Base-by-base conservation (phyloP, 2,113 vertebrate genomes). In the Equus quagga region DNA sequence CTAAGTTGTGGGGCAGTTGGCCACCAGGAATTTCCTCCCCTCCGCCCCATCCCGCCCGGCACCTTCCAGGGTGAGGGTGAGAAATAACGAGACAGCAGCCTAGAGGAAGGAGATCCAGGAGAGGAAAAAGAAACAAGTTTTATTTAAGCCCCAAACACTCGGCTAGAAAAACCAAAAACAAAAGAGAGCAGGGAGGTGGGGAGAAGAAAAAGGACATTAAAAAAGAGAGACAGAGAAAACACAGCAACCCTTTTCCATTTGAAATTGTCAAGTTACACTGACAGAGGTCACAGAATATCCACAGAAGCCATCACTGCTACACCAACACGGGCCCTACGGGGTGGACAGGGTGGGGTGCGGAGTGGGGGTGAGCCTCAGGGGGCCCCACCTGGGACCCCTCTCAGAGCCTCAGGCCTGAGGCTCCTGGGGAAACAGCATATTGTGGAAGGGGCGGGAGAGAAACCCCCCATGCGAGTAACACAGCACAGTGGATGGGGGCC, bases 171-270 rank as follows among this genome's bases (percentile, higher is more conserved):
- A 97, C 93, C 33, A 4, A 95, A 95, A 92, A 95, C 72, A 93
- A 91, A 87, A 93, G 92, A 97, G 91, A 93, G 79, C 58, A 19
- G 65, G 91, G 65, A 85, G 79, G 83, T n/a, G 87, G 67, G 91
- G 60, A 69, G 89, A 80, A 94, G 83, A 92, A 91, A 83, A 70
- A 91, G 69, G 94, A 98, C 97, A 94, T 97, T 98, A 96, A 94
- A 98, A 98, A 98, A 98, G 95, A 97, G 93, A 98, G 91, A 98
- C 89, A 94, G 60, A 97, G 95, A 98, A 97, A 97, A 98, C 97
- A 98, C 98, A 98, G 97, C 97, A 98, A 98, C 97, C 98, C 96
- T 98, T 98, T 98, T 97, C 97, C 98, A 97, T 97, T 97, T 97
- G 96, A 97, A 98, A 96, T 98, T 96, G 97, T 97, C 97, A 97